Percentiles rank a stretch among this genome's conserved stretches.
Conservation (phyloP, 2,888 invertebrate species). For the Pogonocherus hispidulus region DNA sequence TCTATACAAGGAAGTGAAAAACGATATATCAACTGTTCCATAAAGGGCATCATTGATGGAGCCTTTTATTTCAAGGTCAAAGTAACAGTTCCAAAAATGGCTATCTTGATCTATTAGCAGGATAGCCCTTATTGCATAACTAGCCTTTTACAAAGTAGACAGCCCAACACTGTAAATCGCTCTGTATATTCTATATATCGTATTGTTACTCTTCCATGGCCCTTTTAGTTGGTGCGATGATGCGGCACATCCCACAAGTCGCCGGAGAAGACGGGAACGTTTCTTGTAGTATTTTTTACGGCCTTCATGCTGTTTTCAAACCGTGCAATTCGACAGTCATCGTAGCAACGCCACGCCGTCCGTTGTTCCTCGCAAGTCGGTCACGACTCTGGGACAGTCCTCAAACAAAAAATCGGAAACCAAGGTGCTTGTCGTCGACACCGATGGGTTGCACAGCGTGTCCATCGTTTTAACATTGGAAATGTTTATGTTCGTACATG, state of each 20-base stretch:
- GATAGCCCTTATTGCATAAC: no score
- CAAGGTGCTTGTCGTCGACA: neutral
- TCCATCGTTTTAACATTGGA: neutral
- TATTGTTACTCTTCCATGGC: slow-evolving; percentile 13
- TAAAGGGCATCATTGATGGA: no score
- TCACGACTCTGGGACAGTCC: slow-evolving; percentile 17
- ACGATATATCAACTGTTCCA: no score
- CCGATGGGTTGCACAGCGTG: neutral
- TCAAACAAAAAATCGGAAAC: slow-evolving; percentile 20
- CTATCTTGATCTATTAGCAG: no score
- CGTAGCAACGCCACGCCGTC: slow-evolving; percentile 33
- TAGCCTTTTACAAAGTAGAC: neutral
- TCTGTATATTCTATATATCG: neutral
- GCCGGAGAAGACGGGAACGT: slow-evolving; percentile 32
- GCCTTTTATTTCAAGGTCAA: no score
- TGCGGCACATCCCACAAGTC: slow-evolving; percentile 35
- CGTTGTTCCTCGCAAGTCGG: slow-evolving; percentile 26
- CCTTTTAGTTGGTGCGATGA: slow-evolving; percentile 38
- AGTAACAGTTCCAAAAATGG: no score
- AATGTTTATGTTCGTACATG: no score
- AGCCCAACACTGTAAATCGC: neutral
- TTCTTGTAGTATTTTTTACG: slow-evolving; percentile 47
- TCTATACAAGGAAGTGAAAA: no score
- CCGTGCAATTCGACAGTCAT: slow-evolving; percentile 55
- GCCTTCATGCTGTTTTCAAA: slow-evolving; percentile 53